Percentiles rank a stretch among this genome's conserved stretches.
phyloP scores from a whole-genome alignment of 2,113 vertebrate genomes.

The Sigmodon hispidus region DNA sequence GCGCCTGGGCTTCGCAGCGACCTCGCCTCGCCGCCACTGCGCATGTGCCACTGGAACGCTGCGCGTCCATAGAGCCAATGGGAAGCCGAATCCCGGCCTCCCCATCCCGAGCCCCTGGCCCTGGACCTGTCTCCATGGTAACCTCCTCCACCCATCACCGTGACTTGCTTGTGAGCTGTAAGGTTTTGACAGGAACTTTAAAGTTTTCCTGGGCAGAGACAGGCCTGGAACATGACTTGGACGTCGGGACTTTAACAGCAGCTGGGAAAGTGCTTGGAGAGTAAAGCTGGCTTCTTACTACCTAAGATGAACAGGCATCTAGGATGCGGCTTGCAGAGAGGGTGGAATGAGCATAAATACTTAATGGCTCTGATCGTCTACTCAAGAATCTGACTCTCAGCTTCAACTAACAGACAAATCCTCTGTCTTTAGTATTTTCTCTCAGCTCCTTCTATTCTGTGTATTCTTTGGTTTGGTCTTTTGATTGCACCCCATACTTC shows the following conservation, averaged over 20 bases:
- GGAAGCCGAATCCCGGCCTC: not conserved
- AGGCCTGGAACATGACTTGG: not conserved
- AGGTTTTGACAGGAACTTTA: not conserved
- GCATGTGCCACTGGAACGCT: constrained; percentile 67
- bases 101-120: not conserved
- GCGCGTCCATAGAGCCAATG: constrained; percentile 60
- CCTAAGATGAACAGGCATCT: not conserved
- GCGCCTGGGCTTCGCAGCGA: not conserved
- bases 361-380: not conserved
- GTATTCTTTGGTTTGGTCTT: not conserved
- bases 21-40: constrained; percentile 73
- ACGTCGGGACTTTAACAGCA: not conserved
- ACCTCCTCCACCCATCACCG: constrained; percentile 64
- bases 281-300: not conserved
- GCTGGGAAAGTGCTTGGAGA: not conserved
- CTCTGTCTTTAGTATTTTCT: not conserved
- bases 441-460: not conserved
- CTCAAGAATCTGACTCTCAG: not conserved
- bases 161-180: not conserved
- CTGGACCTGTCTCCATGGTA: constrained; percentile 73
- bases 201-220: constrained; percentile 10
- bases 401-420: too few relatives aligned
- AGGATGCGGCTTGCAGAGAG: not conserved
- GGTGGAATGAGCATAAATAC: not conserved
- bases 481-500: not conserved